phyloP scores from a whole-genome alignment of 1,140 invertebrate species.

The Hestina assimilis region DNA sequence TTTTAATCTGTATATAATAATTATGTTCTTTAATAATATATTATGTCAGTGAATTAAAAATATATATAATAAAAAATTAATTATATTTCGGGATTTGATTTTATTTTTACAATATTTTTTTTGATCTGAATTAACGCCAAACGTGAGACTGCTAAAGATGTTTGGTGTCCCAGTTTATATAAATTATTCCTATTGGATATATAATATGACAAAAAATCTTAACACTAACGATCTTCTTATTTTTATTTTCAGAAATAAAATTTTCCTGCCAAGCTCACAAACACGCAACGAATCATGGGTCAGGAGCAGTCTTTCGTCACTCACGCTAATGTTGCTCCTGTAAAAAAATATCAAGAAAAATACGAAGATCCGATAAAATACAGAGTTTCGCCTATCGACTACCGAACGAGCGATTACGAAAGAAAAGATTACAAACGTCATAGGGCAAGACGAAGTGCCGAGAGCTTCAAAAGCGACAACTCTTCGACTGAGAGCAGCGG shows the following conservation, averaged over 20 bases:
- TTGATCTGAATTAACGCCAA: no score
- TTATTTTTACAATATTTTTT: no score
- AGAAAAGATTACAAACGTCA: constrained; percentile 59
- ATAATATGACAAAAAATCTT: neutral
- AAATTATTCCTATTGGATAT: no score
- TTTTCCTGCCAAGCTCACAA: constrained; percentile 26
- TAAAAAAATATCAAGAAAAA: constrained; percentile 56
- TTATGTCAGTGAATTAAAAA: no score
- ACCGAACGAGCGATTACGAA: constrained; percentile 45
- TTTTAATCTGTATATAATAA: no score
- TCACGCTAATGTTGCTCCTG: constrained; percentile 52
- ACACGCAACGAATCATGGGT: constrained; percentile 57
- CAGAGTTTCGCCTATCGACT: constrained; percentile 41
- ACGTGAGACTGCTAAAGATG: no score
- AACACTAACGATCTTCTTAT: neutral
- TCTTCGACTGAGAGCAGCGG: constrained; percentile 69
- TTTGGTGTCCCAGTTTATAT: no score
- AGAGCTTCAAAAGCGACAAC: constrained; percentile 68
- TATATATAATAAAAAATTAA: no score
- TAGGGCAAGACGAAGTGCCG: constrained; percentile 55
- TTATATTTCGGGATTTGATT: no score
- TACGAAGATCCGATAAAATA: constrained; percentile 56
- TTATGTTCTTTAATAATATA: no score
- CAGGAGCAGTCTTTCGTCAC: constrained; percentile 69
- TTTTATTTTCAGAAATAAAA: constrained; percentile 29